Base-by-base conservation (phyloP, 2,797 vertebrate species). In the Botia kubotai region DNA sequence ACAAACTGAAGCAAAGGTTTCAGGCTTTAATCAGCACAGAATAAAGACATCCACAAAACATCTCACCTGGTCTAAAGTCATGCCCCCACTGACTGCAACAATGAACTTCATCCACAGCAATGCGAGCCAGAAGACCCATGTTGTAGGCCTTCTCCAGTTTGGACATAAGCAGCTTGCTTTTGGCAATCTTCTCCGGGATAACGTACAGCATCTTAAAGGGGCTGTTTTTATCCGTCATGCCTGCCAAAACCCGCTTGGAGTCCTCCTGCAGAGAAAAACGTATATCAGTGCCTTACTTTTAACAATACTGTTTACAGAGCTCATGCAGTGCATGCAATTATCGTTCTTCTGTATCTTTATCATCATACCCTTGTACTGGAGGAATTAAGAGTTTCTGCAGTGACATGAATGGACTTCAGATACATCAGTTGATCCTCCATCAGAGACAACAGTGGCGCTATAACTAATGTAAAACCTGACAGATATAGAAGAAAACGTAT, bases 31-130 rank as follows among this genome's bases (percentile, higher is more conserved):
- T 14, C 17, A 13, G 2, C 19, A 19, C 19, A 14, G 57, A 46
- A 46, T 0, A 57, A 55, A 66, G 48, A 10, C 52, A 43, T 74
- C 4, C 10, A 16, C 14, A n/a, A 36, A 63, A 8, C 17, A 26
- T 72, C 85, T 87, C 90, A 98, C 98, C 97, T 26, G 97, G 97
- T 87, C 98, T 95, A 93, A 99, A 99, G 87, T 99, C 98, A 0
- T 99, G 97, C 1, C 98, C 98, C 98, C 98, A 99, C 43, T 99
- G 98, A 85, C 98, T 99, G 86, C 98, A 99, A 89, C 98, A 99
- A 68, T 99, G 98, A 75, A 99, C 97, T 87, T 99, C 98, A 16
- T 99, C 98, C 62, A 99, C 95, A 0, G 98, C 97, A 0, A 99
- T 93, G 0, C 92, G 95, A 36, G 93, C 91, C 26, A 99, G 92